Conservation (phyloP, 2,113 vertebrate species). For the Anas platyrhynchos region DNA sequence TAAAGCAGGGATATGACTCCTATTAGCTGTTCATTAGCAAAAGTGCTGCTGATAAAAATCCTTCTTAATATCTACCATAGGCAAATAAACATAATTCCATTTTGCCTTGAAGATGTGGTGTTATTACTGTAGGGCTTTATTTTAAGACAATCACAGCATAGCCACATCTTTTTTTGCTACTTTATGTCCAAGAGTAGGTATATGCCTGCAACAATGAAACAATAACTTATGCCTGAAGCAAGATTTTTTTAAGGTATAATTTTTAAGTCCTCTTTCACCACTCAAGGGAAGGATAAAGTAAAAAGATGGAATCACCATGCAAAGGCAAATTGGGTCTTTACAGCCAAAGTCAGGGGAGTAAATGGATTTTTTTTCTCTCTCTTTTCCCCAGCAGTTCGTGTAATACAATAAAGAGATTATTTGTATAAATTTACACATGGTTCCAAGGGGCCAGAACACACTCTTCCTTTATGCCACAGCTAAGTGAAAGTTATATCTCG, state of each 20-base stretch:
- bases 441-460: neutral
- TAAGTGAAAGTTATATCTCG: neutral
- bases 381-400: neutral
- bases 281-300: neutral
- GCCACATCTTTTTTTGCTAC: neutral
- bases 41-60: neutral
- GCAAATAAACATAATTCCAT: neutral
- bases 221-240: conserved; percentile 3
- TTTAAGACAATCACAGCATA: neutral
- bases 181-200: conserved; percentile 6
- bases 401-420: neutral
- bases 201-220: neutral
- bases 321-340: neutral
- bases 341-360: neutral
- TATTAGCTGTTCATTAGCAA: neutral
- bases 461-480: neutral
- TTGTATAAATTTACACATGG: neutral
- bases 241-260: neutral
- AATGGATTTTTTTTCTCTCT: neutral
- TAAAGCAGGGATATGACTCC: neutral
- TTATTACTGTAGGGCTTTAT: neutral
- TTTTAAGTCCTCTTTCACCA: neutral
- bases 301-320: neutral
- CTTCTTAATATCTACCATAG: neutral
- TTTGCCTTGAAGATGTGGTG: neutral